Evolutionary conservation across 2,797 vertebrate genomes (phyloP).

Genomic region (Oceanodroma leucorhoa): DNA sequence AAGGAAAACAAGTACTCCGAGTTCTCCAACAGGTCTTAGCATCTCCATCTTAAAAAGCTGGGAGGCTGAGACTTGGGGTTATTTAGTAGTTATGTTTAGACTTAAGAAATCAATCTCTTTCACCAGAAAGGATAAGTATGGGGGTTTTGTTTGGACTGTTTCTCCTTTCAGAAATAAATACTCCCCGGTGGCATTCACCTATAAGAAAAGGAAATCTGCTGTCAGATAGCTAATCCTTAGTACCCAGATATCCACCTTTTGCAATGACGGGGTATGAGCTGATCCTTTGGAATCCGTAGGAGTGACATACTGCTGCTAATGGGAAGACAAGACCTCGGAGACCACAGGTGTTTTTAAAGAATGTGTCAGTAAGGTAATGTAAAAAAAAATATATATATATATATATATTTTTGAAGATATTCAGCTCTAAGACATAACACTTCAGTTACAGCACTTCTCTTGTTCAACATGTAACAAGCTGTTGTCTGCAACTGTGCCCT

Average conservation of each 20-base stretch:
- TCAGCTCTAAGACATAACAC: neutral
- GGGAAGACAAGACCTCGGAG: neutral
- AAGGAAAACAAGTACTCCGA: neutral
- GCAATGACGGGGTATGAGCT: neutral
- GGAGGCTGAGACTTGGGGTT: neutral
- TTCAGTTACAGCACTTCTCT: neutral
- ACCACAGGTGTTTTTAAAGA: neutral
- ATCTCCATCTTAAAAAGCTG: neutral
- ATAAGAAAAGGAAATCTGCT: neutral
- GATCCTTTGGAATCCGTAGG: neutral
- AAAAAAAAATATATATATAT: too few species aligned
- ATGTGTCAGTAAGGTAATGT: neutral
- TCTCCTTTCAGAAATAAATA: neutral
- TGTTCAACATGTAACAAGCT: neutral
- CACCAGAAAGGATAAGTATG: neutral
- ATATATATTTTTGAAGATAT: neutral
- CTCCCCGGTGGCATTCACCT: too few species aligned
- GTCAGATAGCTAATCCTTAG: neutral
- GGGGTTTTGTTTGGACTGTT: neutral
- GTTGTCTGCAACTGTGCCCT: neutral
- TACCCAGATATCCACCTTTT: neutral
- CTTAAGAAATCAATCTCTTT: neutral
- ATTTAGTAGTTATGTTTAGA: neutral
- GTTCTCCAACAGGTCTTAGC: neutral
- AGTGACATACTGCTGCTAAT: neutral